Evolutionary conservation across 2,797 vertebrate genomes (phyloP).

Genomic region (Threskiornis aethiopicus): DNA sequence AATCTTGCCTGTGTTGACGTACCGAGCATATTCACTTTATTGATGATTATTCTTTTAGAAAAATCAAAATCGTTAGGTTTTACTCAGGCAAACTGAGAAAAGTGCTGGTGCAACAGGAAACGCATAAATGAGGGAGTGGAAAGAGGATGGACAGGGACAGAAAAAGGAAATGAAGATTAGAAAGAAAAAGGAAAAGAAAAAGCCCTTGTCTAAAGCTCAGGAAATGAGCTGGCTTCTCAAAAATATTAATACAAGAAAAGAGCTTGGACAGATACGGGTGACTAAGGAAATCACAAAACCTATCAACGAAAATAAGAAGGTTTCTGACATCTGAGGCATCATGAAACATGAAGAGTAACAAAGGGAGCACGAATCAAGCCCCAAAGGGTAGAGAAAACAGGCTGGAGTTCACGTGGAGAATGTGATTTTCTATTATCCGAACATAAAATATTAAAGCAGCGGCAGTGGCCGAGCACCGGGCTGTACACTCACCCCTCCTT

Average conservation of each 20-base stretch:
- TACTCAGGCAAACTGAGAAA: neutral
- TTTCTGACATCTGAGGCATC: constrained; percentile 2
- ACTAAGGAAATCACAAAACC: constrained; percentile 40
- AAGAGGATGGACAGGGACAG: neutral
- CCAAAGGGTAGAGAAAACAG: neutral
- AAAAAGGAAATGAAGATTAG: constrained; percentile 56
- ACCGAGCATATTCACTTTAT: neutral
- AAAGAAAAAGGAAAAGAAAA: neutral
- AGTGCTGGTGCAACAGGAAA: neutral
- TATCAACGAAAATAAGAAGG: neutral
- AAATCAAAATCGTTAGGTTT: neutral
- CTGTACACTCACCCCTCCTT: neutral
- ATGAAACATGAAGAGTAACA: neutral
- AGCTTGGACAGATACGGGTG: constrained; percentile 13
- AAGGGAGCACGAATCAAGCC: neutral
- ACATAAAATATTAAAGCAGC: neutral
- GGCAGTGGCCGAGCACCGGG: neutral
- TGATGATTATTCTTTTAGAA: neutral
- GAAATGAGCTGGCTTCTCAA: constrained; percentile 55
- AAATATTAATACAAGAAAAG: constrained; percentile 19
- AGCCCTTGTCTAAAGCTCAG: constrained; percentile 37
- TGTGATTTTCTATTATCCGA: neutral
- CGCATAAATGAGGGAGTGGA: neutral
- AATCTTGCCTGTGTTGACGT: neutral
- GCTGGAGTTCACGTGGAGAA: neutral